Base-by-base conservation (phyloP, 2,113 vertebrate genomes). In the Salvelinus alpinus region DNA sequence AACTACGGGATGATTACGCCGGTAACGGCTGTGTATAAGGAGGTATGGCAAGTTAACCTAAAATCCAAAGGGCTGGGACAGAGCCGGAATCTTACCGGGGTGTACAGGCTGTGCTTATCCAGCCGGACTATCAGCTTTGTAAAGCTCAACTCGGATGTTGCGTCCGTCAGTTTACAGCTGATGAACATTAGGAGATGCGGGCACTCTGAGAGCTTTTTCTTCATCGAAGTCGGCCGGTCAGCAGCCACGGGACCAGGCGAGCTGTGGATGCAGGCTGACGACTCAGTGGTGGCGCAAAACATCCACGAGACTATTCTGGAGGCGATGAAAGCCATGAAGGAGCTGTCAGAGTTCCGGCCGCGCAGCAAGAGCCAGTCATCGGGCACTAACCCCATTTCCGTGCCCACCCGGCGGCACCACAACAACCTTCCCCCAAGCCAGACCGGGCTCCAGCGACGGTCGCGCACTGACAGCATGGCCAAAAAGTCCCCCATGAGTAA, bases 221-320 rank as follows among this genome's bases (percentile, higher is more conserved):
- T 99, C 90, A 97, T 99, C 4, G 98, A 99, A 83, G 96, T 99
- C 79, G 98, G 98, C 14, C 94, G 98, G 73, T 99, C 97, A 0
- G 96, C 97, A 0, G 94, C 95, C 78, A 99, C 96, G 0, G 98
- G 97, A 5, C 96, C 98, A 0, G 97, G 98, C 4, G 98, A 99
- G 90, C 95, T 99, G 74, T 99, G 98, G 98, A 98, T 99, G 96
- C 98, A 99, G 87, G 97, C 95, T 0, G 98, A 98, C 84, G 98
- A 99, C 91, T 94, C 94, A 0, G 98, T 99, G 86, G 98, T 99
- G 85, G 98, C 98, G 1, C 97, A 98, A 89, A 98, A 97, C 91
- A 99, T 99, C 88, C 98, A 99, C 14, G 98, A 99, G 91, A 99
- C 98, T 65, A 97, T 99, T 78, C 88, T 99, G 72, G 97, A 98